Conservation (phyloP, 92 coral and sea anemone genomes). For the Parazoanthus atlanticus region DNA sequence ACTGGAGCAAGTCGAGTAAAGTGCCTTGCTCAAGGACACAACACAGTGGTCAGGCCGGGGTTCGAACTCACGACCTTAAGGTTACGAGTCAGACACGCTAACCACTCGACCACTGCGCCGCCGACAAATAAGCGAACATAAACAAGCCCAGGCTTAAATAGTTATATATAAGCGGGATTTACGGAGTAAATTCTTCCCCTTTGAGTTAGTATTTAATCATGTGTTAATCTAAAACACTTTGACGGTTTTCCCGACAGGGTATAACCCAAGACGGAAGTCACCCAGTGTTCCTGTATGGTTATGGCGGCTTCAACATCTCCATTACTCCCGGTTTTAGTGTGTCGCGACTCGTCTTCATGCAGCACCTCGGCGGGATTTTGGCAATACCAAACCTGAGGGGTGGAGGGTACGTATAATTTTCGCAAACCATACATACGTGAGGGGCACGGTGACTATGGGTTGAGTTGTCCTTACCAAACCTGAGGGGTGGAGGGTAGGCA, state of each 20-base stretch:
- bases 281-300: slow-evolving; percentile 88
- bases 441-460: too few species aligned
- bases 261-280: slow-evolving; percentile 81
- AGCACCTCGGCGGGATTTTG: slow-evolving; percentile 88
- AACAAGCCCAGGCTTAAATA: too few species aligned
- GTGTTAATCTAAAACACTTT: not conserved
- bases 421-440: not conserved
- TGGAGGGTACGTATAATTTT: slow-evolving; percentile 84
- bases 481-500: slow-evolving; percentile 46
- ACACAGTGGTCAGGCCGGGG: too few species aligned
- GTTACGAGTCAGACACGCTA: too few species aligned
- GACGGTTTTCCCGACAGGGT: slow-evolving; percentile 56
- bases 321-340: slow-evolving; percentile 95
- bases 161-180: too few species aligned
- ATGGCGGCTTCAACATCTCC: slow-evolving; percentile 96
- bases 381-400: slow-evolving; percentile 96
- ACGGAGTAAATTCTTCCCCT: too few species aligned
- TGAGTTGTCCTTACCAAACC: not conserved
- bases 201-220: too few species aligned
- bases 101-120: too few species aligned
- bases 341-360: slow-evolving; percentile 84
- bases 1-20: too few species aligned
- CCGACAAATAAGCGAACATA: too few species aligned
- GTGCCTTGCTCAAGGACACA: too few species aligned
- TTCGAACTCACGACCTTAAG: too few species aligned